Conservation (phyloP, 1,140 invertebrate species). For the Cylas formicarius region DNA sequence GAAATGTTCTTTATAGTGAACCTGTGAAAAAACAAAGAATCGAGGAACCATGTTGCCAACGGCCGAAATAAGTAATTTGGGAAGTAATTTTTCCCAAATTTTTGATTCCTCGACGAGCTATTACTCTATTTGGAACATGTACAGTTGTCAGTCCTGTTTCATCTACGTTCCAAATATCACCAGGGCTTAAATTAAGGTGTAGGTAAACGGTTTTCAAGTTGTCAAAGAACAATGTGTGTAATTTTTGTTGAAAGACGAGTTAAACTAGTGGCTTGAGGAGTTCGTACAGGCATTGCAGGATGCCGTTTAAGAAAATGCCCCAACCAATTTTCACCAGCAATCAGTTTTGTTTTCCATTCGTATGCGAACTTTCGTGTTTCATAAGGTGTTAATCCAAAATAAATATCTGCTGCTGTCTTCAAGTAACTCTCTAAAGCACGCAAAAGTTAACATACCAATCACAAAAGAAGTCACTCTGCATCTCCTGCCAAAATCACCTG, state of each 20-base stretch:
- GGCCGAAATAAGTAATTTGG: slow-evolving; percentile 33
- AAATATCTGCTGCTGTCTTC: too few relatives aligned
- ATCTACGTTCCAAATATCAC: slow-evolving; percentile 43
- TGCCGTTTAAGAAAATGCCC: neutral
- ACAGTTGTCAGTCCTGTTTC: slow-evolving; percentile 44
- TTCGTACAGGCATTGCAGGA: neutral
- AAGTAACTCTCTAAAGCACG: too few relatives aligned
- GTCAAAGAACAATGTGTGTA: neutral
- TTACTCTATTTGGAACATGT: slow-evolving; percentile 33
- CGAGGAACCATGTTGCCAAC: slow-evolving; percentile 39
- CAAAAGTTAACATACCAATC: too few relatives aligned
- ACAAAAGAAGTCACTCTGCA: too few relatives aligned
- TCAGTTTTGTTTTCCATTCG: neutral
- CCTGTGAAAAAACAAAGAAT: slow-evolving; percentile 38
- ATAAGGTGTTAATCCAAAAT: neutral
- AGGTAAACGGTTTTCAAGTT: slow-evolving; percentile 5
- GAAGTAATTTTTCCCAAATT: slow-evolving; percentile 18
- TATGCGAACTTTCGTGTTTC: neutral
- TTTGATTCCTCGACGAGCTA: slow-evolving; percentile 36
- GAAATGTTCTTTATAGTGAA: slow-evolving; percentile 39
- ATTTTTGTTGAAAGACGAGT: slow-evolving; percentile 4
- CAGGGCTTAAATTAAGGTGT: slow-evolving; percentile 2
- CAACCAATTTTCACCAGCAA: slow-evolving; percentile 4
- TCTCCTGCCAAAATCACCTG: too few relatives aligned
- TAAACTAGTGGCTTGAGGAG: slow-evolving; percentile 4